Evolutionary conservation across 2,888 invertebrate genomes (phyloP), one percentile per base, ranked within the genome.

Genomic region (Lepetodrilus schrolli): DNA sequence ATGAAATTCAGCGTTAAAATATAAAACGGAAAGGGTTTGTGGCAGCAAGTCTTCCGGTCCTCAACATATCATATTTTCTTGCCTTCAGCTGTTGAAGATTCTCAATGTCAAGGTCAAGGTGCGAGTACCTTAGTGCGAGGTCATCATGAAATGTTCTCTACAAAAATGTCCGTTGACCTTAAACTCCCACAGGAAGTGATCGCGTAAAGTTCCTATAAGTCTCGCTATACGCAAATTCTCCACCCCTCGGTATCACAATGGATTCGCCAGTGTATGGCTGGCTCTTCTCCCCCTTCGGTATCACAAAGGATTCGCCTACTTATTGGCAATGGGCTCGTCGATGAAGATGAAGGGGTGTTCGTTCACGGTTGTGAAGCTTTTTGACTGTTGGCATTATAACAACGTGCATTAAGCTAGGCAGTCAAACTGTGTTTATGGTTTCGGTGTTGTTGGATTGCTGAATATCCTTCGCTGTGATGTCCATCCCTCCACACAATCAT

Each of bases 171-270:
- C 34, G 17, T 17, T 17, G 34, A 10, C 30, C 34, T 43, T 43
- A 17, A 17, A 43, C 43, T 17, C n/a, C 43, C 43, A 43, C n/a
- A 17, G 13, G 43, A 30, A 30, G 26, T 58, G 58, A 58, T 34
- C 30, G 58, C 58, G 58, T 26, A 17, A 13, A 17, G 43, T 43
- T 43, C 43, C 17, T 17, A 43, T n/a, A n/a, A n/a, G n/a, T 43
- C 43, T 43, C 43, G 13, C 17, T 13, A 17, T 43, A 17, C 43
- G n/a, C 43, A 43, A 13, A 43, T 13, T 34, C 30, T 17, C 34
- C 34, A 58, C 58, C n/a, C n/a, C 51, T 58, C 58, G 34, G n/a
- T 58, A 26, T 58, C 58, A 58, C 58, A 26, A 34, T 58, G 58
- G 26, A 58, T 17, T 30, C 58, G 26, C 17, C 23, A n/a, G 30